Evolutionary conservation across 2,797 vertebrate species (phyloP).

Genomic region (Enteromius viviparus): DNA sequence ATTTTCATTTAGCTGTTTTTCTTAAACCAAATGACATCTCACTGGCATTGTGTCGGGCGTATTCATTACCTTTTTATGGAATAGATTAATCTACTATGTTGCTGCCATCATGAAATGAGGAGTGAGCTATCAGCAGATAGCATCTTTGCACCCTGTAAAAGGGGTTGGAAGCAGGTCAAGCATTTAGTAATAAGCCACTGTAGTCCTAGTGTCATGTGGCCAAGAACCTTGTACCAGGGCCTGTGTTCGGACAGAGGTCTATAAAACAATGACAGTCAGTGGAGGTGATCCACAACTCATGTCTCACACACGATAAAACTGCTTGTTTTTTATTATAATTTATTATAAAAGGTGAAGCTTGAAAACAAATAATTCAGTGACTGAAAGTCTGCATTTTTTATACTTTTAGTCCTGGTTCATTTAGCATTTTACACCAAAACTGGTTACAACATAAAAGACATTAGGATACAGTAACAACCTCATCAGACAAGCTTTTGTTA

Average conservation of each 20-base stretch:
- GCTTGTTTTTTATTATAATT: conserved; percentile 54
- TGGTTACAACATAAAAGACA: background rate
- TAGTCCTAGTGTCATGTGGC: conserved; percentile 73
- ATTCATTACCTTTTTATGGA: conserved; percentile 51
- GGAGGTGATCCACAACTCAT: conserved; percentile 44
- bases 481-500: background rate
- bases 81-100: conserved; percentile 79
- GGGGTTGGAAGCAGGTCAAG: conserved; percentile 74
- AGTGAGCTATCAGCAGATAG: conserved; percentile 76
- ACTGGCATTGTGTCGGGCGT: conserved; percentile 31
- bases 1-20: background rate
- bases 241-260: conserved; percentile 59
- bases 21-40: background rate
- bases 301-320: conserved; percentile 9
- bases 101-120: conserved; percentile 76
- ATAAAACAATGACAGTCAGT: conserved; percentile 57
- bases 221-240: conserved; percentile 71
- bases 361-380: background rate
- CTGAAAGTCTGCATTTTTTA: background rate
- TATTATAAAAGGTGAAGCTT: background rate
- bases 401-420: background rate
- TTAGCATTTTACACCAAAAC: background rate
- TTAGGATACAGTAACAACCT: background rate
- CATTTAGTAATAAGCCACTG: conserved; percentile 79
- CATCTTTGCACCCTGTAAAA: conserved; percentile 72